phyloP scores from a whole-genome alignment of 2,113 vertebrate genomes.

The Boulengeromyrus knoepffleri region DNA sequence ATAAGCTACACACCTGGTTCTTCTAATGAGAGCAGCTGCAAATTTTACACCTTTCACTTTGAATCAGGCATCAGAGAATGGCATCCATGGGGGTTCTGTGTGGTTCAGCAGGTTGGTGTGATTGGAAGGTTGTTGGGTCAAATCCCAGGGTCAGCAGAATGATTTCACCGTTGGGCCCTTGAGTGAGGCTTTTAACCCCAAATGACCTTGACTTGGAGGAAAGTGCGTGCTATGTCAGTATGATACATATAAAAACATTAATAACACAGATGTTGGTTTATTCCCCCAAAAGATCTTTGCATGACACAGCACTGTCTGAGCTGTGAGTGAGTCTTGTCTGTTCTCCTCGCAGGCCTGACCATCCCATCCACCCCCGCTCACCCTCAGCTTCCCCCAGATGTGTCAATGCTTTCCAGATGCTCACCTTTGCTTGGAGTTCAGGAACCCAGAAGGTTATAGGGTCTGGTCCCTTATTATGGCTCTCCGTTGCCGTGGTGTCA shows the following conservation, averaged over 20 bases:
- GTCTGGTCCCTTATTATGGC: conserved; percentile 34
- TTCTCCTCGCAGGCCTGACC: background rate
- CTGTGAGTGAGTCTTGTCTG: background rate
- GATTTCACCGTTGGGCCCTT: background rate
- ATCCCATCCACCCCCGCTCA: conserved; percentile 20
- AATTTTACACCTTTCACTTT: background rate
- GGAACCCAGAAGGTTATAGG: conserved; percentile 27
- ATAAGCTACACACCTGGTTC: background rate
- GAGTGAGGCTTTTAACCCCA: background rate
- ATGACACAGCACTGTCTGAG: background rate
- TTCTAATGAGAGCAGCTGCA: background rate
- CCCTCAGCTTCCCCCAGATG: conserved; percentile 47
- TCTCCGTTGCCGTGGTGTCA: conserved; percentile 35
- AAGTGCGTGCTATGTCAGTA: background rate
- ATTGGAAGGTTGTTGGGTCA: background rate
- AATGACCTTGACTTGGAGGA: background rate
- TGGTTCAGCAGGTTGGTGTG: background rate
- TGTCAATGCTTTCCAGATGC: conserved; percentile 62
- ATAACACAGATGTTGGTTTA: background rate
- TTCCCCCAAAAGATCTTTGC: background rate
- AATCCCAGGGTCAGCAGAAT: background rate
- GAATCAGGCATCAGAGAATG: background rate
- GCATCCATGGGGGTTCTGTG: background rate
- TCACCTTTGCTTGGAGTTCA: conserved; percentile 42
- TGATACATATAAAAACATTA: background rate